Evolutionary conservation across 2,113 vertebrate genomes (phyloP), one percentile per base, ranked within the genome.

Genomic region (Piliocolobus tephrosceles): DNA sequence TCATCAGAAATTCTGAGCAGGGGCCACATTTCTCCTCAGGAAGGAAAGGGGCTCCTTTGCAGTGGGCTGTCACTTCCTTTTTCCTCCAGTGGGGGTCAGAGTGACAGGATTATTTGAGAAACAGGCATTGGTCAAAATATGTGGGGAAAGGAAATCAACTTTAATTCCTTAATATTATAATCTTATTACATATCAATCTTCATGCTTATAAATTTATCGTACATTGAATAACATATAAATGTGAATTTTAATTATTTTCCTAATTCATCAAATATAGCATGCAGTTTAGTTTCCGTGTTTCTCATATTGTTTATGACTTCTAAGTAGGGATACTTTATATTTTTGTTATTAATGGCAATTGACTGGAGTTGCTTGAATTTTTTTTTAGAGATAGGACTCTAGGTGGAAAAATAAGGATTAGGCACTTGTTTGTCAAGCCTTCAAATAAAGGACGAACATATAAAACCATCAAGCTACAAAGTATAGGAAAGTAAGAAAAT

Each of bases 321-420:
- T 73, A 32, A 90, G 82, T 58, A 87, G 58, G 8, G 45, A 22
- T 2, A 0, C 35, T 50, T 57, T 96, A 40, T 73, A 22, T 45
- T 82, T 93, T 90, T 87, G 58, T 57, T 70, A 82, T 70, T 70
- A 70, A 92, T 82, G 55, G 35, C 10, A 72, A 86, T 82, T 96
- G 66, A 70, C 47, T 23, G 38, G 45, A 55, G 16, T 61, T 45
- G 40, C n/a, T n/a, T 73, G 30, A 66, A n/a, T 85, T 92, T 89
- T 73, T 89, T 88, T 30, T 73, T 23, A 79, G 23, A 43, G 86
- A 50, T 61, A 7, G 57, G 16, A 73, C 38, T 82, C 14, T 14
- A 2, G 32, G 40, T 55, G 43, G 57, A 38, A 66, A 78, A 43
- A 38, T 58, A 66, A n/a, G n/a, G 80, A 16, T 50, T 32, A 16